Percentiles rank a stretch among this genome's conserved stretches.
phyloP scores from a whole-genome alignment of 2,888 invertebrate genomes.

The Drosophila multiciliata region DNA sequence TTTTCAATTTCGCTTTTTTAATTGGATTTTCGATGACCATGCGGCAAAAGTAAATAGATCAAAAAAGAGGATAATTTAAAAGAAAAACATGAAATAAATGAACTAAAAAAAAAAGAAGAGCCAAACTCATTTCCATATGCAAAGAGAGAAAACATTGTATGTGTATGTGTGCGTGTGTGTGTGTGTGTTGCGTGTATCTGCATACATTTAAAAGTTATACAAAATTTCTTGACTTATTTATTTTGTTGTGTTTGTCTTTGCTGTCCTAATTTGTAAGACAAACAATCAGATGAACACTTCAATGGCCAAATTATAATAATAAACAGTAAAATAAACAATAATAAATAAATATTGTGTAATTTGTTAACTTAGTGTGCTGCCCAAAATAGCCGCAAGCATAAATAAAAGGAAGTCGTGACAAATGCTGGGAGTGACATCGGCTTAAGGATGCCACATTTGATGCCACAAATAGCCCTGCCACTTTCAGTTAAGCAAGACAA shows the following conservation, averaged over 20 bases:
- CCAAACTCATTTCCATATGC: slow-evolving; percentile 75
- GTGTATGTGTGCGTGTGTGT: not conserved
- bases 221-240: slow-evolving; percentile 64
- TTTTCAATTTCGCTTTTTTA: slow-evolving; percentile 47
- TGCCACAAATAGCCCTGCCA: slow-evolving; percentile 55
- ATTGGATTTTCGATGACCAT: slow-evolving; percentile 53
- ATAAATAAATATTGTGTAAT: slow-evolving; percentile 65
- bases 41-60: slow-evolving; percentile 20
- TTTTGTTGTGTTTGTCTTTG: slow-evolving; percentile 51
- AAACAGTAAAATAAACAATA: slow-evolving; percentile 37
- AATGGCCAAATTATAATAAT: slow-evolving; percentile 27
- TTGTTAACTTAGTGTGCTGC: slow-evolving; percentile 54
- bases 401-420: not conserved
- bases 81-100: slow-evolving; percentile 5
- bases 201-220: slow-evolving; percentile 68
- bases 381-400: slow-evolving; percentile 9
- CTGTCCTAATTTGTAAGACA: slow-evolving; percentile 27
- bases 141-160: slow-evolving; percentile 44
- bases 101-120: slow-evolving; percentile 30
- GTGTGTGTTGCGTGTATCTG: slow-evolving; percentile 62
- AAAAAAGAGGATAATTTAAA: slow-evolving; percentile 1
- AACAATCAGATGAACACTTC: slow-evolving; percentile 14
- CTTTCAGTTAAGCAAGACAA: slow-evolving; percentile 64
- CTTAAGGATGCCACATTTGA: slow-evolving; percentile 37
- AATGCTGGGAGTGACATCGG: not conserved